Evolutionary conservation across 2,797 vertebrate genomes (phyloP).

Genomic region (Centroberyx gerrardi): DNA sequence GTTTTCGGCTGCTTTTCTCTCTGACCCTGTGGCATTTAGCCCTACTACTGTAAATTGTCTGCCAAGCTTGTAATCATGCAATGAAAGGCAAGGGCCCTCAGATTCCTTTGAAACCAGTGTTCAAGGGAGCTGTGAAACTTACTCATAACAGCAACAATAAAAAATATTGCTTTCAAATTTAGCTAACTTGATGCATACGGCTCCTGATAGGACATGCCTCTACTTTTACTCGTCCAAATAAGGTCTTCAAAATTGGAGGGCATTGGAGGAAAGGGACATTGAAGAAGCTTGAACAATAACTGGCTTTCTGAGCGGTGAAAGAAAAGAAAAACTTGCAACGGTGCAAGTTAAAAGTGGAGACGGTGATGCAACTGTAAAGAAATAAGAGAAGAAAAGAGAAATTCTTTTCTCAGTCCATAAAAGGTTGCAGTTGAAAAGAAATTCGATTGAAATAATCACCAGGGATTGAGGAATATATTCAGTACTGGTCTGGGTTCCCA

Average conservation of each 20-base stretch:
- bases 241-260: not conserved
- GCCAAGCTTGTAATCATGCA: slow-evolving; percentile 65
- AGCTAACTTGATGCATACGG: not conserved
- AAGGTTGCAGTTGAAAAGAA: slow-evolving; percentile 55
- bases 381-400: slow-evolving; percentile 50
- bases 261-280: slow-evolving; percentile 2
- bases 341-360: slow-evolving; percentile 11
- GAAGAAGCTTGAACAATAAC: slow-evolving; percentile 41
- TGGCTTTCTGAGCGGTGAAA: slow-evolving; percentile 1
- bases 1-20: slow-evolving; percentile 69
- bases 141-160: slow-evolving; percentile 18
- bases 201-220: not conserved
- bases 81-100: slow-evolving; percentile 39
- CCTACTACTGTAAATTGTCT: slow-evolving; percentile 62
- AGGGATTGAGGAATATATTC: slow-evolving; percentile 72
- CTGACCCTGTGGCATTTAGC: slow-evolving; percentile 59
- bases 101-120: slow-evolving; percentile 22
- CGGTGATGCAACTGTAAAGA: slow-evolving; percentile 68
- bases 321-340: not conserved
- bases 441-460: slow-evolving; percentile 72
- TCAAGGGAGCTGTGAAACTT: slow-evolving; percentile 32
- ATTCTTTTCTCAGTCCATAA: slow-evolving; percentile 44
- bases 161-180: not conserved
- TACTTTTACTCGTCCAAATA: not conserved
- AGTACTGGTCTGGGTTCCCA: slow-evolving; percentile 73